These are phyloP conservation scores for Ectemnius continuus DNA, from an alignment of 2,888 invertebrate species.

Conservation along the genomic window DNA sequence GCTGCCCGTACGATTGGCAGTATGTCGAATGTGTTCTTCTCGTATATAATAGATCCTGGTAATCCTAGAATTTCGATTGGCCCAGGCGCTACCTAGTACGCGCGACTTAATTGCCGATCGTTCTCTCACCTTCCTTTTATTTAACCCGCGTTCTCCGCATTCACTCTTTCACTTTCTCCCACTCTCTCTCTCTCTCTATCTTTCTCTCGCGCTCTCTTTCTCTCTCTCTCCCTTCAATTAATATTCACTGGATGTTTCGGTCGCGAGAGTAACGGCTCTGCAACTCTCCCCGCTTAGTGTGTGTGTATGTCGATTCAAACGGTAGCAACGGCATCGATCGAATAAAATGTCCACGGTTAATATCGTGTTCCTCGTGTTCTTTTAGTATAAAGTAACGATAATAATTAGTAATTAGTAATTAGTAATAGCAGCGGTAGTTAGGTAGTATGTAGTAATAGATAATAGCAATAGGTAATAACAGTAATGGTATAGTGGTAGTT, in stretches of 20 bases:
- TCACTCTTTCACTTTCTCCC: slow-evolving; percentile 9
- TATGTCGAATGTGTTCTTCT: slow-evolving; percentile 67
- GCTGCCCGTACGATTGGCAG: slow-evolving; percentile 73
- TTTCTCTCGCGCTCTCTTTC: background rate
- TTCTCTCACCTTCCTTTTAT: slow-evolving; percentile 6
- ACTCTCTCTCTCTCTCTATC: background rate
- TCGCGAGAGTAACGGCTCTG: background rate
- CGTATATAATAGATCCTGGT: slow-evolving; percentile 11
- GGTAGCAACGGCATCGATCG: slow-evolving; percentile 44
- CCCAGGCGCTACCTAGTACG: background rate
- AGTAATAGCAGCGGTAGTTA: slow-evolving; percentile 30
- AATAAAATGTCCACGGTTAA: slow-evolving; percentile 37
- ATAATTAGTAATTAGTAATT: slow-evolving; percentile 37
- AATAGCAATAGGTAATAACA: slow-evolving; percentile 36
- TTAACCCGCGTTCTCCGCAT: slow-evolving; percentile 11
- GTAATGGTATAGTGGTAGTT: slow-evolving; percentile 24
- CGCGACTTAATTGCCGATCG: background rate
- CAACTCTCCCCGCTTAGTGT: slow-evolving; percentile 17
- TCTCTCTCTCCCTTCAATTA: background rate
- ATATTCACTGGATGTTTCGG: no score
- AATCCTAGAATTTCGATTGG: slow-evolving; percentile 26
- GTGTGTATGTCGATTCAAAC: slow-evolving; percentile 31
- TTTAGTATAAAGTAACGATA: slow-evolving; percentile 42
- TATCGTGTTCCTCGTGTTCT: slow-evolving; percentile 21
- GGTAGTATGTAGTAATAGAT: slow-evolving; percentile 19